These are phyloP conservation scores for Limenitis camilla DNA, from an alignment of 2,888 invertebrate genomes.

Conservation along the genomic window DNA sequence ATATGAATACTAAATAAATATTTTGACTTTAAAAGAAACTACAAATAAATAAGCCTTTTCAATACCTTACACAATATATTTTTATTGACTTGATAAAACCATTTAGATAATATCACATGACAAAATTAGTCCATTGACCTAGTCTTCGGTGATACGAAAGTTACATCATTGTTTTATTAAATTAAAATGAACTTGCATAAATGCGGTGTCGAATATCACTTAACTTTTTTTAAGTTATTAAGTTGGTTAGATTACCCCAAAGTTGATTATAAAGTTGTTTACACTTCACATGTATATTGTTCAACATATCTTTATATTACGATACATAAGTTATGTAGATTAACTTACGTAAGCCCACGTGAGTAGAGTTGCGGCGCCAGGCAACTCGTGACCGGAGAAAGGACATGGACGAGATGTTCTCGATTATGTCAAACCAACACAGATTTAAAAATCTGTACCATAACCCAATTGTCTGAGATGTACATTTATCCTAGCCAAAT, in stretches of 20 bases:
- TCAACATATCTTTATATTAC: background rate
- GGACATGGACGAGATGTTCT: slow-evolving; percentile 14
- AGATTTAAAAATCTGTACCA: too few relatives aligned
- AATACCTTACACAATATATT: background rate
- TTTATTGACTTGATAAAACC: slow-evolving; percentile 1
- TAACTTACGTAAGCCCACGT: slow-evolving; percentile 28
- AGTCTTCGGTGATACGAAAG: slow-evolving; percentile 14
- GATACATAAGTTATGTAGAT: background rate
- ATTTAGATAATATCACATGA: slow-evolving; percentile 11
- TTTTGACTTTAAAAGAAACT: too few relatives aligned
- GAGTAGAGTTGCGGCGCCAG: too few relatives aligned
- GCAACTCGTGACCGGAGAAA: slow-evolving; percentile 25
- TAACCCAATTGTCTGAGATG: too few relatives aligned
- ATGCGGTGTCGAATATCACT: too few relatives aligned
- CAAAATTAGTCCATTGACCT: slow-evolving; percentile 17
- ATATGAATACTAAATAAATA: too few relatives aligned
- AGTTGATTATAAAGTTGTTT: too few relatives aligned
- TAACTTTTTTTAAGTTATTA: too few relatives aligned
- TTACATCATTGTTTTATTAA: slow-evolving; percentile 14
- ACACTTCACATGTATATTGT: background rate
- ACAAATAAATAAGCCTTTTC: too few relatives aligned
- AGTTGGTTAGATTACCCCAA: too few relatives aligned
- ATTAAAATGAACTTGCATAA: background rate
- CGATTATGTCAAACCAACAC: background rate
- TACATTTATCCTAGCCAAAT: too few relatives aligned